Conservation (phyloP, 1,140 invertebrate genomes). For the Pectinophora gossypiella region DNA sequence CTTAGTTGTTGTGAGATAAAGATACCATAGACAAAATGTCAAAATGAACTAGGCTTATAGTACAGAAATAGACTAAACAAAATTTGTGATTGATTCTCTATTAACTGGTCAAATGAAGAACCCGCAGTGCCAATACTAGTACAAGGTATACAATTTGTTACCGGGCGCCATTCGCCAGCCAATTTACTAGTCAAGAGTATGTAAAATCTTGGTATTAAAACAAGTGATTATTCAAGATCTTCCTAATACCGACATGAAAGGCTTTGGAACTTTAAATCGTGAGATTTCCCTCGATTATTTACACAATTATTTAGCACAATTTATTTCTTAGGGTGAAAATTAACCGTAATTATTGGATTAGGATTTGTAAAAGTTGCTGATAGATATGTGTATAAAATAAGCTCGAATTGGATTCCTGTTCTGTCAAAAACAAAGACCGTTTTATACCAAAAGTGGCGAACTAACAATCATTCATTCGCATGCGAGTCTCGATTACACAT, state of each 20-base stretch:
- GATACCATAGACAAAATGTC: too few species aligned
- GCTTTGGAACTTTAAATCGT: background rate
- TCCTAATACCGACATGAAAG: background rate
- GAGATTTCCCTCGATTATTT: too few species aligned
- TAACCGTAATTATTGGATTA: background rate
- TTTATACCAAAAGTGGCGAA: background rate
- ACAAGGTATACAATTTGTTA: background rate
- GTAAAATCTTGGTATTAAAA: background rate
- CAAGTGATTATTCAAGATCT: background rate
- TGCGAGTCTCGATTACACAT: background rate
- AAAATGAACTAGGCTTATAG: too few species aligned
- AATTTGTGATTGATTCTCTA: background rate
- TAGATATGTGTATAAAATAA: background rate
- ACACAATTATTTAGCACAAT: background rate
- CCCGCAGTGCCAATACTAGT: background rate
- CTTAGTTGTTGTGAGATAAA: too few species aligned
- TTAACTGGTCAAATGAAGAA: background rate
- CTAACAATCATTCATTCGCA: background rate
- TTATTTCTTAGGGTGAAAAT: background rate
- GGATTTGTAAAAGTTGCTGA: background rate
- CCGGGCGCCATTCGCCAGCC: background rate
- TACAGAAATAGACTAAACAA: background rate
- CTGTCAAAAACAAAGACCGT: background rate
- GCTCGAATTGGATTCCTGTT: too few species aligned
- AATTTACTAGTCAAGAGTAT: constrained; percentile 2